Evolutionary conservation across 2,113 vertebrate species (phyloP).

Genomic region (Equus przewalskii): DNA sequence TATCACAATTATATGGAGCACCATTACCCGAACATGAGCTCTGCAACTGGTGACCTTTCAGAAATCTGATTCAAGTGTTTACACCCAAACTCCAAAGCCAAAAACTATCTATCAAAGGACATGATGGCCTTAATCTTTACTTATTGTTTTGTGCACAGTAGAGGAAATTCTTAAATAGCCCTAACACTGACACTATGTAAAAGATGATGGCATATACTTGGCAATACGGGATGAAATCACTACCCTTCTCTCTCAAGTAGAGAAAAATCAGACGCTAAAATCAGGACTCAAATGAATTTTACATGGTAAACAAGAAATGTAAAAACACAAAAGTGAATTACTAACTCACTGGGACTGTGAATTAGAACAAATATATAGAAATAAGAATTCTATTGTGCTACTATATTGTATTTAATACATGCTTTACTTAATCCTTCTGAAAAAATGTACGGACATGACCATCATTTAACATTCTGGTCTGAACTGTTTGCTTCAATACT

Average conservation of each 20-base stretch:
- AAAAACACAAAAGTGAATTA: constrained; percentile 13
- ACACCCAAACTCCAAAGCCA: not conserved
- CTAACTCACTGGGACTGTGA: not conserved
- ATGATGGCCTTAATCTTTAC: not conserved
- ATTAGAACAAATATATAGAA: not conserved
- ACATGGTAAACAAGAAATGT: not conserved
- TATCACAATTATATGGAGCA: not conserved
- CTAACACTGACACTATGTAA: not conserved
- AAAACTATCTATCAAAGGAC: not conserved
- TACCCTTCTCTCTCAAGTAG: not conserved
- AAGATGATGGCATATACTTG: not conserved
- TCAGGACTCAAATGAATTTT: not conserved
- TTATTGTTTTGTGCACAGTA: not conserved
- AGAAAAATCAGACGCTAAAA: not conserved
- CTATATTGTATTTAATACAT: not conserved
- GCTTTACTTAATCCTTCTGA: not conserved
- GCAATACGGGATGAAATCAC: not conserved
- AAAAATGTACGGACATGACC: not conserved
- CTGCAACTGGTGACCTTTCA: not conserved
- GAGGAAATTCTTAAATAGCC: not conserved
- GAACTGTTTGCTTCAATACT: not conserved
- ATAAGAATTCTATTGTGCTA: not conserved
- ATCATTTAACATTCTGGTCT: not conserved
- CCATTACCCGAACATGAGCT: not conserved
- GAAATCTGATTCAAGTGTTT: not conserved